Conservation (phyloP, 2,797 vertebrate genomes). For the Myiothlypis chrysogaster region DNA sequence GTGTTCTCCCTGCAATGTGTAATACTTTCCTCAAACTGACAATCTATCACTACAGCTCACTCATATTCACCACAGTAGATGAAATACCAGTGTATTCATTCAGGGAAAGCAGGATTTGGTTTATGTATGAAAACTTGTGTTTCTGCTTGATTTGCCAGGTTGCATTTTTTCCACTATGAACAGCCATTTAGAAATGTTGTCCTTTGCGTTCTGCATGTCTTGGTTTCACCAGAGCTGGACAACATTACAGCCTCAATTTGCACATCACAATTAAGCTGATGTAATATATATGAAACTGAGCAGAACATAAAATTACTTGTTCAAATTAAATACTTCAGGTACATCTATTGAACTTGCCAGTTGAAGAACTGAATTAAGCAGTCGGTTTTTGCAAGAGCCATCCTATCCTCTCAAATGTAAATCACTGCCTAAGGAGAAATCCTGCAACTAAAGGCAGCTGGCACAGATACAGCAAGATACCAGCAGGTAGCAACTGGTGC, state of each 20-base stretch:
- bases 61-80: background rate
- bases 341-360: background rate
- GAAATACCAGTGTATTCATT: background rate
- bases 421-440: background rate
- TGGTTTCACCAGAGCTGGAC: background rate
- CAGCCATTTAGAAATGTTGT: background rate
- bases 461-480: background rate
- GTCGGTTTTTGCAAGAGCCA: background rate
- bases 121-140: background rate
- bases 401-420: background rate
- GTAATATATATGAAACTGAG: background rate
- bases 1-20: background rate
- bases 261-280: background rate
- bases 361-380: background rate
- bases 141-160: background rate
- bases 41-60: background rate
- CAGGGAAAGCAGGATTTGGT: background rate
- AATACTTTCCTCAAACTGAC: background rate
- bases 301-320: background rate
- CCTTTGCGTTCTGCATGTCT: background rate
- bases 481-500: background rate
- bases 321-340: background rate
- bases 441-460: background rate
- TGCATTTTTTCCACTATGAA: background rate
- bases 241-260: background rate